A percentile compares a stretch with the other conserved stretches of the same genome.
Evolutionary conservation across 2,113 vertebrate species (phyloP).

Genomic region (Fulica atra): DNA sequence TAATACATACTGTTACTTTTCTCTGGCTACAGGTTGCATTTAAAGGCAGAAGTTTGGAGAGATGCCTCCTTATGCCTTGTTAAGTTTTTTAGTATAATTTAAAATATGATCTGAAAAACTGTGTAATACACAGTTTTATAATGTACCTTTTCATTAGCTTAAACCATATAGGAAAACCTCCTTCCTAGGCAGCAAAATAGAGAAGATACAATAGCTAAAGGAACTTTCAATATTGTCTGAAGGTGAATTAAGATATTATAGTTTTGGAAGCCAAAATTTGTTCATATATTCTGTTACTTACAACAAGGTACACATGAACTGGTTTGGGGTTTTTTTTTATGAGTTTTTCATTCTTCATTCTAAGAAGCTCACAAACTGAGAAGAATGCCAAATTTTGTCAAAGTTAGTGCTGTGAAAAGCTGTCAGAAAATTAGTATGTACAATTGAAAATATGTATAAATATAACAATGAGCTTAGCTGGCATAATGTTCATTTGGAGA

Average conservation of each 20-base stretch:
- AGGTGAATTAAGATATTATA: not conserved
- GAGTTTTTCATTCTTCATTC: not conserved
- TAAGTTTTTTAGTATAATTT: too few relatives aligned
- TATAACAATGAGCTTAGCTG: not conserved
- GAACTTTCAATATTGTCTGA: not conserved
- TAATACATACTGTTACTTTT: not conserved
- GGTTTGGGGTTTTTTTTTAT: not conserved
- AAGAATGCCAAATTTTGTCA: not conserved
- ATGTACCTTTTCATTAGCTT: not conserved
- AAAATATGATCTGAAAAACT: too few relatives aligned
- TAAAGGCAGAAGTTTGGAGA: not conserved
- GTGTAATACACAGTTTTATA: not conserved
- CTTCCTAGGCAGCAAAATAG: not conserved
- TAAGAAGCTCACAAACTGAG: not conserved
- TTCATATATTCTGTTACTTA: not conserved
- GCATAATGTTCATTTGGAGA: not conserved
- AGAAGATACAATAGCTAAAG: not conserved
- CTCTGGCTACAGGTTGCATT: not conserved
- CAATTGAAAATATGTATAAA: not conserved
- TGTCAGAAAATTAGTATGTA: not conserved
- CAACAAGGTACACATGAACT: not conserved
- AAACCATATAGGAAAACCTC: not conserved
- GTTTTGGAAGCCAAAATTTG: not conserved
- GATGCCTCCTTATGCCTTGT: fast-evolving
- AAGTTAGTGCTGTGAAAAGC: not conserved